Percentiles rank a stretch among this genome's conserved stretches.
These are phyloP conservation scores for Chaetodon auriga DNA, from an alignment of 2,113 vertebrate species.

Conservation along the genomic window DNA sequence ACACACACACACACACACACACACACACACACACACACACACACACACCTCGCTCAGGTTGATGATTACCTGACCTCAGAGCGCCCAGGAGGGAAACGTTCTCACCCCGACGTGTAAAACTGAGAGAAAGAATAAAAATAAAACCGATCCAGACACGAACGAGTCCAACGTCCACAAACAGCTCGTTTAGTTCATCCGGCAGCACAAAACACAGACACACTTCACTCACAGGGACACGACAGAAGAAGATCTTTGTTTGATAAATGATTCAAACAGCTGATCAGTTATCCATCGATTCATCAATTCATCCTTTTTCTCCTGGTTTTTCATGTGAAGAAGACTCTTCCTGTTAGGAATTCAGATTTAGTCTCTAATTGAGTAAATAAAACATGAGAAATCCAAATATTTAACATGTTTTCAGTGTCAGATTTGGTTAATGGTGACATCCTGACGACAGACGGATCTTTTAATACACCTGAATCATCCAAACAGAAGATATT, in stretches of 20 bases:
- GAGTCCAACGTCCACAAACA: neutral
- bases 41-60: constrained; percentile 13
- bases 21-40: neutral
- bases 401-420: neutral
- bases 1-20: neutral
- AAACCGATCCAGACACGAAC: neutral
- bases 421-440: no score
- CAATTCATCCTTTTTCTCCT: no score
- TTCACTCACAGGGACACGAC: neutral
- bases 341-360: neutral
- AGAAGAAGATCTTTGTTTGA: no score
- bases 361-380: neutral
- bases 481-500: no score
- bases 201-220: neutral
- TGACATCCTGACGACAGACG: no score
- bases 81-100: neutral
- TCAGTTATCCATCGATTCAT: no score
- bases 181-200: neutral
- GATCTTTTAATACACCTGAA: no score
- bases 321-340: neutral
- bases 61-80: constrained; percentile 12
- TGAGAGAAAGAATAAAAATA: neutral
- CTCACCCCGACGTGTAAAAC: neutral
- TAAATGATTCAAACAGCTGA: no score
- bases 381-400: neutral